phyloP scores from a whole-genome alignment of 2,888 invertebrate species.

The Pseudoips prasinana region DNA sequence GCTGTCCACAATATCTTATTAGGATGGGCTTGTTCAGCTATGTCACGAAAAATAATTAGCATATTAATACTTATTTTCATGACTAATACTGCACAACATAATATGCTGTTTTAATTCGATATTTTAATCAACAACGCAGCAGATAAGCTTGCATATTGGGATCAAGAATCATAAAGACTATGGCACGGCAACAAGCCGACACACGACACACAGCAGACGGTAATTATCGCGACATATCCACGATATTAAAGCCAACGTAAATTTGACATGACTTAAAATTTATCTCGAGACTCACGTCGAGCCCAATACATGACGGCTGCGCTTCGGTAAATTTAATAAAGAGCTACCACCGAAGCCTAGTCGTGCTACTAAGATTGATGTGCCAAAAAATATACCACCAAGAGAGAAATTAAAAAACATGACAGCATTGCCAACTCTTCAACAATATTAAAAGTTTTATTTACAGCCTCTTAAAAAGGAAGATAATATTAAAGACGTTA shows the following conservation, averaged over 20 bases:
- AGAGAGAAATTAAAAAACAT: conserved; percentile 55
- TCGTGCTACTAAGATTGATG: conserved; percentile 68
- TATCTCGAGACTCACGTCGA: conserved; percentile 52
- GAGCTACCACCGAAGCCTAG: conserved; percentile 49
- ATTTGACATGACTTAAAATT: conserved; percentile 67
- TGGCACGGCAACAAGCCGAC: conserved; percentile 9
- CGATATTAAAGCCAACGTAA: conserved; percentile 54
- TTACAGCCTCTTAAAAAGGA: conserved; percentile 36
- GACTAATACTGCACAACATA: too few species aligned
- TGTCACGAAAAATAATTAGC: too few species aligned
- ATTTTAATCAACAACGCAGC: too few species aligned
- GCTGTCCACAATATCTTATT: too few species aligned
- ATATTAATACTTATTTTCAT: too few species aligned
- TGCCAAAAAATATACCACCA: conserved; percentile 49
- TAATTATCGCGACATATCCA: conserved; percentile 45
- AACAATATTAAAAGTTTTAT: conserved; percentile 49
- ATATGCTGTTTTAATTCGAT: too few species aligned
- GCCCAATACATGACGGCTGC: conserved; percentile 49
- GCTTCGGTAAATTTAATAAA: conserved; percentile 72
- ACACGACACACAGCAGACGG: conserved; percentile 22
- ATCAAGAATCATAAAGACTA: conserved; percentile 24
- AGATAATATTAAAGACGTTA: conserved; percentile 22
- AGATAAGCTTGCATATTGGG: conserved; percentile 1
- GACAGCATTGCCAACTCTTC: conserved; percentile 49
- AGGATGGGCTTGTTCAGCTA: too few species aligned